Evolutionary conservation across 2,888 invertebrate genomes (phyloP), one percentile per base, ranked within the genome.

Genomic region (Chrysopilus asiliformis): DNA sequence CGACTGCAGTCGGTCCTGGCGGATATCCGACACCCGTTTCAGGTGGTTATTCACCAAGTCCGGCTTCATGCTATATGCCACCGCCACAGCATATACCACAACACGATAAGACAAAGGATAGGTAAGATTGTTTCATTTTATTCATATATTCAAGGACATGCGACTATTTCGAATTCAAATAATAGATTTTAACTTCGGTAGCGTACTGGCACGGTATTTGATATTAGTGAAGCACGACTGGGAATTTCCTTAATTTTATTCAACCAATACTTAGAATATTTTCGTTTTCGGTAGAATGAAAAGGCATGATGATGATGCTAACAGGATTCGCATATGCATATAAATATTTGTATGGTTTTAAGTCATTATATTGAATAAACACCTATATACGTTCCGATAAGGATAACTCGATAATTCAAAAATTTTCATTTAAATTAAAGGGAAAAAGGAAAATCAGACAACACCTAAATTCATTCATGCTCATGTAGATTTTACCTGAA

Each of bases 51-150:
- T 76, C 79, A 35, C 79, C 81, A 35, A 65, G 68, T 48, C 60
- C 64, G 43, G 68, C 69, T 35, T 75, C 79, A 32, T 86, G 85
- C 55, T 86, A 86, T 66, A 86, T 87, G 85, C 85, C 86, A 41
- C 82, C 82, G 40, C 85, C 85, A 24, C 82, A 82, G 56, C 80
- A 81, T 46, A 68, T 67, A 49, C 79, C 78, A 41, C 76, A 71
- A 52, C 84, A 80, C 62, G 79, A 85, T 67, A 84, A 78, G 55
- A 68, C 74, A 51, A 64, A 64, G 51, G 64, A 64, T 48, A 58
- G 64, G 64, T 64, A 45, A 60, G 64, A 57, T 32, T 12, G 14
- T 6, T 6, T 6, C 29, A 20, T 18, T 29, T 28, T 20, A 28
- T 35, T 5, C 8, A 5, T 14, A 40, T 30, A 36, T 37, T 40